phyloP scores from a whole-genome alignment of 2,888 invertebrate genomes.

The Dasysyrphus albostriatus region DNA sequence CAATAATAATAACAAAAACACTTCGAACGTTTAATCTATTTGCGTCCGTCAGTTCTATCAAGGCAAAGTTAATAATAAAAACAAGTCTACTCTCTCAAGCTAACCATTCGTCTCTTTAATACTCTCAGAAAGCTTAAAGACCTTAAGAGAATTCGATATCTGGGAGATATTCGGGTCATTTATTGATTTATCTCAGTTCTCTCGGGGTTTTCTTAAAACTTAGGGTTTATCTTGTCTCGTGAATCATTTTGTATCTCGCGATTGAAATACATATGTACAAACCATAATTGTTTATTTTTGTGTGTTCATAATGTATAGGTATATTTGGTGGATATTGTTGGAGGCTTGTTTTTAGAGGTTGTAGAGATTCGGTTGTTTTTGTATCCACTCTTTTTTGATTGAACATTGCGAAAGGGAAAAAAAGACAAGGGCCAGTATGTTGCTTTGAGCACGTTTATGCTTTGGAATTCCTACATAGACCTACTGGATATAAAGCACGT shows the following conservation, averaged over 20 bases:
- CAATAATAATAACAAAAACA: constrained; percentile 35
- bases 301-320: background rate
- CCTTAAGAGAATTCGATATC: constrained; percentile 18
- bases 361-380: background rate
- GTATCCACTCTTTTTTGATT: background rate
- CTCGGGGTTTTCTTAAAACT: background rate
- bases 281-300: background rate
- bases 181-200: background rate
- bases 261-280: no score
- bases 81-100: constrained; percentile 37
- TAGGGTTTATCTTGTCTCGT: background rate
- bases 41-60: constrained; percentile 8
- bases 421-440: background rate
- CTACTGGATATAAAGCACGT: constrained; percentile 22
- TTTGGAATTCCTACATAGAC: background rate
- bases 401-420: constrained; percentile 1
- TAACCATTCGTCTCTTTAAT: background rate
- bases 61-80: background rate
- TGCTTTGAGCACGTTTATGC: background rate
- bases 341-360: constrained; percentile 12
- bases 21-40: constrained; percentile 18
- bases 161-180: background rate
- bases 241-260: background rate
- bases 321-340: background rate
- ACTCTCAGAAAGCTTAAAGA: constrained; percentile 17